A percentile compares a stretch with the other conserved stretches of the same genome.
Conservation (phyloP, 2,888 invertebrate genomes). For the Hirtodrosophila trivittata region DNA sequence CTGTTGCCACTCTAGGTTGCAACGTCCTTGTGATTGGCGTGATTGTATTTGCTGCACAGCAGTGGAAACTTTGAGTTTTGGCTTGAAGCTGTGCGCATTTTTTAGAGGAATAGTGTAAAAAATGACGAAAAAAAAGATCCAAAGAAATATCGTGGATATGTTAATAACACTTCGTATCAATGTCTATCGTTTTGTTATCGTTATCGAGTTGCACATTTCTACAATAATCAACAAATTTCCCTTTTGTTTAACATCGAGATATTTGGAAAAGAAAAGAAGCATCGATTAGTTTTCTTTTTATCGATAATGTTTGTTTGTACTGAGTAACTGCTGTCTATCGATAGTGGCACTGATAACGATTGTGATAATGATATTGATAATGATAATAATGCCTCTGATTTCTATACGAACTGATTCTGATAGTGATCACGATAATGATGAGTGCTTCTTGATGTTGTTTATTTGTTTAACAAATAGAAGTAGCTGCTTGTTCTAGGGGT, state of each 20-base stretch:
- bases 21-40: conserved; percentile 65
- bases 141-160: too few relatives aligned
- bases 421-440: conserved; percentile 24
- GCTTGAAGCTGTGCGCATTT: conserved; percentile 65
- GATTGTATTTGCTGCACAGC: conserved; percentile 58
- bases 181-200: background rate
- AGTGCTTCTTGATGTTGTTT: conserved; percentile 15
- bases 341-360: conserved; percentile 3
- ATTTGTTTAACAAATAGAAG: conserved; percentile 1
- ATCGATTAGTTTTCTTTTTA: too few relatives aligned
- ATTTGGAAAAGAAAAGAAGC: too few relatives aligned
- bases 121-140: background rate
- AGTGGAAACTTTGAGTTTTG: conserved; percentile 44
- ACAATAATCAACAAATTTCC: conserved; percentile 17
- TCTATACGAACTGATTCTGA: conserved; percentile 1
- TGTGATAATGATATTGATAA: conserved; percentile 23
- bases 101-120: conserved; percentile 20
- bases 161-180: too few relatives aligned
- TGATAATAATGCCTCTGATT: conserved; percentile 9
- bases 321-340: conserved; percentile 19
- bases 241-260: too few relatives aligned
- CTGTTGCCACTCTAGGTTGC: conserved; percentile 44
- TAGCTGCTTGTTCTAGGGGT: too few relatives aligned
- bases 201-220: conserved; percentile 18
- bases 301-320: background rate